phyloP scores from a whole-genome alignment of 1,140 invertebrate species.

The Saccostrea glomerata region DNA sequence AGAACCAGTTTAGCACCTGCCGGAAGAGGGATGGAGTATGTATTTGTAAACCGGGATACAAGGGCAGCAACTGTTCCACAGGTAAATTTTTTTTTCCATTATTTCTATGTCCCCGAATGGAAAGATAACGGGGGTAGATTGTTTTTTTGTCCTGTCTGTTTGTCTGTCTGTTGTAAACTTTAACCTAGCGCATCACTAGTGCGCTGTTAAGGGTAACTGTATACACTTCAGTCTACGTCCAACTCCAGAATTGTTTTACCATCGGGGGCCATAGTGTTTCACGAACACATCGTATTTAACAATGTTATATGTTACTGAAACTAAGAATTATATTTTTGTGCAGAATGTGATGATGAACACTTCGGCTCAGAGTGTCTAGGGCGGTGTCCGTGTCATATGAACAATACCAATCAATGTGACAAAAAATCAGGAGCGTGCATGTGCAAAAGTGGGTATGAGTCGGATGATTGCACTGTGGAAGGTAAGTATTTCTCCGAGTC shows the following conservation, averaged over 20 bases:
- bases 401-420: background rate
- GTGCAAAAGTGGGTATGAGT: background rate
- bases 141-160: too few species aligned
- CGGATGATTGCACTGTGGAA: background rate
- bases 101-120: too few species aligned
- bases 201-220: background rate
- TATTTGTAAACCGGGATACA: background rate
- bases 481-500: background rate
- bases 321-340: background rate
- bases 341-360: background rate
- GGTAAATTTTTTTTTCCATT: background rate
- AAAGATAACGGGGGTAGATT: too few species aligned
- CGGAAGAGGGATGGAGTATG: slow-evolving; percentile 1
- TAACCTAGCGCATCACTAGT: too few species aligned
- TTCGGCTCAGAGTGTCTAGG: slow-evolving; percentile 13
- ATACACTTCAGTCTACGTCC: background rate
- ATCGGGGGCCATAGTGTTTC: too few species aligned
- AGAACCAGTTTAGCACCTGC: slow-evolving; percentile 5
- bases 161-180: too few species aligned
- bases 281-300: background rate
- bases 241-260: too few species aligned
- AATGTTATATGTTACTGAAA: background rate
- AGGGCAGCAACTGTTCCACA: background rate
- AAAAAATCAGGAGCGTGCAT: slow-evolving; percentile 1
- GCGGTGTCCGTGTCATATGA: background rate